phyloP scores from a whole-genome alignment of 2,113 vertebrate genomes.

The Trematocara unimaculatum region DNA sequence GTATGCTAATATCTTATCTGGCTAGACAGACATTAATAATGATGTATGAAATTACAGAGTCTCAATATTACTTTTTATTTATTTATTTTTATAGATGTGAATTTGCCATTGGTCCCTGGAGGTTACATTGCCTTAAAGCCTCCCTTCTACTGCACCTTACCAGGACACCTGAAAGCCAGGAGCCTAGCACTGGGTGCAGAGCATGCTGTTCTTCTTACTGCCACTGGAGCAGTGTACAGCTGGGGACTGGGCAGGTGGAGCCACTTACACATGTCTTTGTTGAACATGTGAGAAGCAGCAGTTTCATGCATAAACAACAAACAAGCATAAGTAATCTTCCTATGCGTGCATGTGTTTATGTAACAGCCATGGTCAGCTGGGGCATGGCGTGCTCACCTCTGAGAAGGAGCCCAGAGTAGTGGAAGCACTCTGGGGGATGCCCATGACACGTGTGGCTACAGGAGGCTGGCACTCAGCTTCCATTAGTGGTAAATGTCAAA shows the following conservation, averaged over 20 bases:
- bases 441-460: constrained; percentile 72
- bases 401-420: constrained; percentile 76
- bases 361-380: constrained; percentile 88
- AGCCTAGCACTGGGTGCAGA: constrained; percentile 77
- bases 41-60: not conserved
- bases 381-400: constrained; percentile 78
- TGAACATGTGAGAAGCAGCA: not conserved
- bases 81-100: constrained; percentile 13
- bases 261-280: not conserved
- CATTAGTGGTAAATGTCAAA: constrained; percentile 76
- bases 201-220: constrained; percentile 77
- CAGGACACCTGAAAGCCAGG: constrained; percentile 62
- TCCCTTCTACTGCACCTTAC: constrained; percentile 74
- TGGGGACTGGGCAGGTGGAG: constrained; percentile 87
- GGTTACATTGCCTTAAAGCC: constrained; percentile 73
- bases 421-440: constrained; percentile 84
- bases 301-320: not conserved
- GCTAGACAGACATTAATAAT: not conserved
- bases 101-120: constrained; percentile 78
- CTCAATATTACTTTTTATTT: not conserved
- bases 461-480: constrained; percentile 89
- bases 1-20: not conserved
- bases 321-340: not conserved
- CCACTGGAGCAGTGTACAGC: constrained; percentile 71
- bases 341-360: not conserved